Evolutionary conservation across 2,797 vertebrate genomes (phyloP), one percentile per base, ranked within the genome.

Genomic region (Anniella stebbinsi): DNA sequence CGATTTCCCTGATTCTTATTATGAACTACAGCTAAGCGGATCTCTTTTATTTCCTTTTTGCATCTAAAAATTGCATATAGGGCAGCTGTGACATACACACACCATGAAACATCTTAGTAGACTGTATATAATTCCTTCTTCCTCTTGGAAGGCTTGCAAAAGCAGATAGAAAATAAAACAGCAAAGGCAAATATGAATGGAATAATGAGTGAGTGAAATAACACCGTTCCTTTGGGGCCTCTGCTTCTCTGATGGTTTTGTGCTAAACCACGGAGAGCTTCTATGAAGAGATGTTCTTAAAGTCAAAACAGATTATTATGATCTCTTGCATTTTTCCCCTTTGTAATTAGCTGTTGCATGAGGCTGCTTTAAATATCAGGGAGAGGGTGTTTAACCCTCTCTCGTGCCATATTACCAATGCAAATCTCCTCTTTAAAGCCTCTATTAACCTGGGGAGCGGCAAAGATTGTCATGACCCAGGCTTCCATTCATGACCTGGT

Each of bases 1-100:
- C 72, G 57, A 72, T 88, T 10, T 81, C 33, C 93, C 69, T 9
- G 33, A 82, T 85, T 75, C 30, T 80, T 83, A 11, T 94, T 89
- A 30, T 90, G 54, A 83, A 54, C 3, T 75, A 72, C 66, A 78
- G 60, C 30, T 80, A 80, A 63, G 54, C 6, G 81, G 80, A 84
- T n/a, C 41, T 63, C 36, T 76, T 80, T 80, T 30, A 82, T 76
- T 51, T 41, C 33, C 36, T 30, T 51, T 87, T 87, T 69, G 76
- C 76, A 80, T 36, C 76, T 69, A 33, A 69, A 86, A 60, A 86
- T 54, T 48, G 72, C 70, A 86, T 86, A 60, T 18, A 11, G 13
- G n/a, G 54, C 12, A 45, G 38, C 17, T 15, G 75, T 82, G 10
- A 63, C 67, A 63, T 30, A 36, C 83, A 92, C 51, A 33, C 77